A percentile compares a stretch with the other conserved stretches of the same genome.
These are phyloP conservation scores for Berghia stephanieae DNA, from an alignment of 1,140 invertebrate species.

Conservation along the genomic window DNA sequence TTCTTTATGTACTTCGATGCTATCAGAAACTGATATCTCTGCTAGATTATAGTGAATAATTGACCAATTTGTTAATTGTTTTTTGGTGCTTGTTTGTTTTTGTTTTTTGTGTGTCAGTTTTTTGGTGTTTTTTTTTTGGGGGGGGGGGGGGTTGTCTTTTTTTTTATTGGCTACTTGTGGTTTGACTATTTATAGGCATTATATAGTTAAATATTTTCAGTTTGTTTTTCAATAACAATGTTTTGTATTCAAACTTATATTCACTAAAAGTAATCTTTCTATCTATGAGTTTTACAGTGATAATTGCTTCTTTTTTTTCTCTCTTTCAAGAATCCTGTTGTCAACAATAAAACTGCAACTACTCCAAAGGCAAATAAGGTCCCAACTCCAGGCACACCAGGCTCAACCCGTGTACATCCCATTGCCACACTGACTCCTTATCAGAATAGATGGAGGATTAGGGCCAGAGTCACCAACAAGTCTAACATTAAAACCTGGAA, in stretches of 20 bases:
- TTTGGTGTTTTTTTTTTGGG: no score
- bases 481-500: constrained; percentile 85
- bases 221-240: neutral
- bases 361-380: neutral
- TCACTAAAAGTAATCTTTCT: neutral
- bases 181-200: no score
- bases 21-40: no score
- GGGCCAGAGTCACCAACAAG: constrained; percentile 88
- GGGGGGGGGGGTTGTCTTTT: no score
- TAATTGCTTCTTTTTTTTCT: neutral
- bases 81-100: no score
- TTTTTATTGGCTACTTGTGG: no score
- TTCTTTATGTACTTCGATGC: neutral
- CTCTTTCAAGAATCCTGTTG: constrained; percentile 17
- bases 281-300: neutral
- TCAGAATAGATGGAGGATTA: constrained; percentile 94
- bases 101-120: no score
- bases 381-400: constrained; percentile 50
- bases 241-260: neutral
- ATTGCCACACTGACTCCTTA: constrained; percentile 88
- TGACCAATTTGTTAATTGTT: no score
- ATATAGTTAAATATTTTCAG: neutral
- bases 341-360: constrained; percentile 30
- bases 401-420: constrained; percentile 67
- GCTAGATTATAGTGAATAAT: no score